Percentiles rank a stretch among this genome's conserved stretches.
These are phyloP conservation scores for Pangasius mekongensis DNA, from an alignment of 2,797 vertebrate species.

Conservation along the genomic window DNA sequence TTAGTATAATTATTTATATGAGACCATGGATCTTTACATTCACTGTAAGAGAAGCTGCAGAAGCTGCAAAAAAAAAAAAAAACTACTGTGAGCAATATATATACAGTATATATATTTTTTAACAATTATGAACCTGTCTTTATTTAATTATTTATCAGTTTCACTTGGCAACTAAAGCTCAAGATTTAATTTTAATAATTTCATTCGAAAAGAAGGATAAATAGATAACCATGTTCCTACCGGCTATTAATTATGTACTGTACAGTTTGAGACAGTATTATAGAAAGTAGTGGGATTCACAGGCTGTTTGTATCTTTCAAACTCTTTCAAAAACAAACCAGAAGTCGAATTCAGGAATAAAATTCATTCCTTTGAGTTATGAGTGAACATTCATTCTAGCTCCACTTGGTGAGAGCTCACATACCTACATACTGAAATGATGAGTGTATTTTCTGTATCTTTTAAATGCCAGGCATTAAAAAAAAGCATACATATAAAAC, in stretches of 20 bases:
- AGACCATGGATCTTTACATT: not conserved
- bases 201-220: not conserved
- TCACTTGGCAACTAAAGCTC: not conserved
- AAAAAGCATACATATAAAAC: slow-evolving; percentile 49
- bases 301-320: not conserved
- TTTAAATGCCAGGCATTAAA: slow-evolving; percentile 52
- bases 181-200: not conserved
- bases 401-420: slow-evolving; percentile 9
- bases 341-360: not conserved
- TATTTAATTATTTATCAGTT: not conserved
- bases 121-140: not conserved
- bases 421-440: not conserved
- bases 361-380: not conserved
- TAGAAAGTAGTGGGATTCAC: not conserved
- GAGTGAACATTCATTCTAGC: too few relatives aligned
- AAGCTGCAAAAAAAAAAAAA: not conserved
- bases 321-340: not conserved
- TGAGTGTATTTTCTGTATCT: slow-evolving; percentile 25
- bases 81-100: too few relatives aligned
- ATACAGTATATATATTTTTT: too few relatives aligned
- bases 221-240: not conserved
- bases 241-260: not conserved
- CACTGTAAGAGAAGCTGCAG: not conserved
- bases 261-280: slow-evolving; percentile 36
- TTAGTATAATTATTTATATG: not conserved